Percentiles rank a stretch among this genome's conserved stretches.
Conservation (phyloP, 92 coral and sea anemone genomes). For the Galaxea fascicularis region DNA sequence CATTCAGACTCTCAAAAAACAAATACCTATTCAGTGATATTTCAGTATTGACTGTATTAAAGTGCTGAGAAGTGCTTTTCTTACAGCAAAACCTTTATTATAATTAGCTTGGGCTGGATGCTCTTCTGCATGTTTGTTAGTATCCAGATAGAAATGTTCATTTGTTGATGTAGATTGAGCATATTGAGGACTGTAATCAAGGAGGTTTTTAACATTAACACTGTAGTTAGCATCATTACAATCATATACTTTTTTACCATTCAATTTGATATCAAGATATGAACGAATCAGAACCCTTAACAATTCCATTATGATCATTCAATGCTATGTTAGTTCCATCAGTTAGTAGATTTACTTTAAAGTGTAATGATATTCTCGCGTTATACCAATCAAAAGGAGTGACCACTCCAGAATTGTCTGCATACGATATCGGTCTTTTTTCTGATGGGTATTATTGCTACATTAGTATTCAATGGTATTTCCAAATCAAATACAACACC, state of each 20-base stretch:
- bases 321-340: no score
- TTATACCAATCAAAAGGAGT: no score
- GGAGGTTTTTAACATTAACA: neutral
- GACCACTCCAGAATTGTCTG: neutral
- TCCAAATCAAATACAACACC: conserved; percentile 35
- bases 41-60: neutral
- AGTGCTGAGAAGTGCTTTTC: no score
- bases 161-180: no score
- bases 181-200: neutral
- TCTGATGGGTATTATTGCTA: conserved; percentile 20
- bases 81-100: no score
- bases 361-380: no score
- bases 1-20: neutral
- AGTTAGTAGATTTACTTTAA: no score
- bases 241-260: conserved; percentile 8
- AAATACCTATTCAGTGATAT: neutral
- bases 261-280: neutral
- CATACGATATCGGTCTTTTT: conserved; percentile 36
- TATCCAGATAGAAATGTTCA: no score
- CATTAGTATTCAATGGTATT: neutral
- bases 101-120: neutral
- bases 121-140: no score
- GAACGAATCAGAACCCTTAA: conserved; percentile 12
- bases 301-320: conserved; percentile 9
- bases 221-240: neutral